Percentiles rank a stretch among this genome's conserved stretches.
phyloP scores from a whole-genome alignment of 2,113 vertebrate genomes.

The Riparia riparia region DNA sequence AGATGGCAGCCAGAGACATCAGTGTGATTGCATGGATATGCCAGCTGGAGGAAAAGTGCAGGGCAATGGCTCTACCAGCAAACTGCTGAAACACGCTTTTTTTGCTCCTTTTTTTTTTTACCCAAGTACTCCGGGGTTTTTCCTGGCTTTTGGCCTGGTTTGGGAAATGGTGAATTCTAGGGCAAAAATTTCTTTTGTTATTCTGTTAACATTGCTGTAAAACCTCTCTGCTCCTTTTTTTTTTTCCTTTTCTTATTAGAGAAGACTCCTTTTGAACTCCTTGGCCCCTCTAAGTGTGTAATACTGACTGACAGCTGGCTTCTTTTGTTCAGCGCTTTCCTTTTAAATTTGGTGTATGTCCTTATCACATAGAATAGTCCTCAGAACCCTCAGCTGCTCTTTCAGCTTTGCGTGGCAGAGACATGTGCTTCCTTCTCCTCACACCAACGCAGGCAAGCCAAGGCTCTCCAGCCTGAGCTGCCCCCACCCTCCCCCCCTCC shows the following conservation, averaged over 20 bases:
- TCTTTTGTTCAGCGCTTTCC: conserved; percentile 59
- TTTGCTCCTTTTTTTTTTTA: neutral
- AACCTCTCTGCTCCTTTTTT: conserved; percentile 39
- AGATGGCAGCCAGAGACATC: neutral
- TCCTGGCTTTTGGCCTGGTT: conserved; percentile 38
- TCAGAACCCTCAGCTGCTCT: neutral
- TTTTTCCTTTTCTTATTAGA: conserved; percentile 21
- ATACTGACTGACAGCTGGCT: conserved; percentile 72
- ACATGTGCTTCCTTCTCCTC: neutral
- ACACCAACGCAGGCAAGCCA: neutral
- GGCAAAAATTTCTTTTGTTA: conserved; percentile 54
- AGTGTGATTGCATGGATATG: rapidly evolving
- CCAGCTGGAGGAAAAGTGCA: neutral
- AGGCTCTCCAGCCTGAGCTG: neutral
- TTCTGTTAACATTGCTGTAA: conserved; percentile 51
- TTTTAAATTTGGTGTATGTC: conserved; percentile 40
- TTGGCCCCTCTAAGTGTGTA: conserved; percentile 45
- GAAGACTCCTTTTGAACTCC: conserved; percentile 61
- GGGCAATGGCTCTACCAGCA: neutral
- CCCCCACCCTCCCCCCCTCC: neutral
- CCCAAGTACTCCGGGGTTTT: neutral
- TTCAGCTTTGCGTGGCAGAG: neutral
- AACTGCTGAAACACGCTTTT: neutral
- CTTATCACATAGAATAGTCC: conserved; percentile 10
- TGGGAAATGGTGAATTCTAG: conserved; percentile 49